phyloP scores from a whole-genome alignment of 2,797 vertebrate genomes.

The Cryptoprocta ferox region DNA sequence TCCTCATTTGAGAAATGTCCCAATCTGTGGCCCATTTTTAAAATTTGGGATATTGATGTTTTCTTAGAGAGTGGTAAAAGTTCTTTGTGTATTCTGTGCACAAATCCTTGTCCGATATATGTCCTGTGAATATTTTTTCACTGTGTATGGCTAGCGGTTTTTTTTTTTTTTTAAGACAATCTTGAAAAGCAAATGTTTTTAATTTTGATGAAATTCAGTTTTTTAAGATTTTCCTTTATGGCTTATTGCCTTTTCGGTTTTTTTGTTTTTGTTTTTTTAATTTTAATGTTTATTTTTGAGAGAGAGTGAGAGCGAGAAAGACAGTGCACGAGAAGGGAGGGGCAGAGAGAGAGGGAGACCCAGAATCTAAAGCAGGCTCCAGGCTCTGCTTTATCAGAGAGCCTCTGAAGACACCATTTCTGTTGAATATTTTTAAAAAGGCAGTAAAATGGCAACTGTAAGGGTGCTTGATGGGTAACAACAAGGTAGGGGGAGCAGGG shows the following conservation, averaged over 20 bases:
- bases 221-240: slow-evolving; percentile 40
- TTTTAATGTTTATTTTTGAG: too few species aligned
- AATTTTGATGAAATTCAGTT: background rate
- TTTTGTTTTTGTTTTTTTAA: background rate
- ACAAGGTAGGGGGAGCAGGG: too few species aligned
- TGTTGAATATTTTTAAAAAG: too few species aligned
- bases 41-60: background rate
- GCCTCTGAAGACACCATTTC: too few species aligned
- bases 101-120: background rate
- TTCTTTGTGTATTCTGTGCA: background rate
- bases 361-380: too few species aligned
- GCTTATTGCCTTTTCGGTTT: slow-evolving; percentile 4
- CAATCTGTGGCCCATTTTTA: background rate
- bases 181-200: slow-evolving; percentile 15
- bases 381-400: too few species aligned
- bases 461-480: too few species aligned
- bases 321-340: too few species aligned
- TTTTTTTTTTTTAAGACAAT: background rate
- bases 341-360: too few species aligned
- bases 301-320: too few species aligned
- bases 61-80: background rate
- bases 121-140: slow-evolving; percentile 37
- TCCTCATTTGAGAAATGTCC: slow-evolving; percentile 3
- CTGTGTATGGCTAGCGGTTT: background rate
- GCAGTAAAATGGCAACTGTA: too few species aligned